Evolutionary conservation across 92 coral and sea anemone species (phyloP), one percentile per base, ranked within the genome.

Genomic region (Porites lobata): DNA sequence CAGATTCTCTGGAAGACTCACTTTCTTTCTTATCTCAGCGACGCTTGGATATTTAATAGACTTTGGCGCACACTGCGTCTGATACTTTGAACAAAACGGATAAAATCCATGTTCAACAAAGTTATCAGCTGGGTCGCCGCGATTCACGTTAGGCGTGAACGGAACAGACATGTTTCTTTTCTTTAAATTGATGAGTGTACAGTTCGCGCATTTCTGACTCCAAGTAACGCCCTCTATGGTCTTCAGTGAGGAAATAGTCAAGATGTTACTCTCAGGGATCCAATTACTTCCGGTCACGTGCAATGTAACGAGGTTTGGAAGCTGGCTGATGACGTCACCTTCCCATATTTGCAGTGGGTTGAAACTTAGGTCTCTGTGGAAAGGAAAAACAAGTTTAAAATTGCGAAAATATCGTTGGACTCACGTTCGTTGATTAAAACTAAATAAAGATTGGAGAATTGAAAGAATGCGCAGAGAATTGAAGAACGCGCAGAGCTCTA

Each of bases 281-380:
- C 87, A 84, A 3, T 6, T 8, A 24, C 53, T 73, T 15, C 80
- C 87, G 10, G 81, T 63, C 53, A 84, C 72, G 20, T 12, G 14
- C n/a, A 84, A 54, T 21, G 57, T 52, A 72, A 7, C 26, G 5
- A 84, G 80, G 80, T 52, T 84, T 18, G 81, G 87, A 43, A 84
- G 87, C 63, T 51, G 79, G 0, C 15, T 26, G 50, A 15, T 62
- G n/a, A 73, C 73, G 74, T 73, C 73, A 61, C 87, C 87, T 50
- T 64, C 38, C 87, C 87, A 84, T 21, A 14, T 50, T 24, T 64
- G 79, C 63, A 84, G 67, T 2, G 87, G 80, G 21, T 84, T 84
- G 75, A 62, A 73, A 51, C 87, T 73, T 5, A 84, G 72, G 54
- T 84, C 74, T 7, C 87, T 84, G 73, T 7, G 9, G 38, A 67